Base-by-base conservation (phyloP, 2,888 invertebrate species). In the Tholera decimalis region DNA sequence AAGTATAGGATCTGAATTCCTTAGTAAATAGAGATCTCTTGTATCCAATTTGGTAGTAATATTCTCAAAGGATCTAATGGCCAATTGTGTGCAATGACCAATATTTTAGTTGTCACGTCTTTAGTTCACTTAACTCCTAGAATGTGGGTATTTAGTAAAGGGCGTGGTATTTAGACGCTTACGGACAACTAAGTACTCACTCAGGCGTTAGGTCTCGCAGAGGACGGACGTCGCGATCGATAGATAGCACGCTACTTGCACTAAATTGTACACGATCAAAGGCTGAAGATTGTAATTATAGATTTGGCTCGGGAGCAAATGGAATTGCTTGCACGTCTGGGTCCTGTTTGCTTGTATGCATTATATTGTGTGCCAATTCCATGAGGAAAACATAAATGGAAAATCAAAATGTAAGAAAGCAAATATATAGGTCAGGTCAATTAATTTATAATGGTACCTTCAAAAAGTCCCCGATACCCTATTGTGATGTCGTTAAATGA, bases 141-240 rank as follows among this genome's bases (percentile, higher is more conserved):
- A 85, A 80, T 84, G 86, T 56, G 88, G 90, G 88, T 90, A 89
- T 87, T 84, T 72, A 49, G 67, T 70, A 84, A 88, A 88, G 85
- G 86, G 83, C 82, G 83, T 80, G 87, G 79, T 84, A 85, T 88
- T 87, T 82, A 86, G 82, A 83, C 73, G 79, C 83, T 70, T 63
- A 71, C 85, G 82, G 81, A 35, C 69, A 62, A 72, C 44, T 80
- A 80, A 73, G 82, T 72, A 82, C 82, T 87, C 85, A 89, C 70
- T 90, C 85, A 79, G 80, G 85, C 84, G 85, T 76, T 77, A 65
- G 72, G 61, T 68, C 71, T 80, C 71, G 76, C 51, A 58, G 72
- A 79, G 83, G 79, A 82, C 73, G 75, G 79, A 81, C 85, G 83
- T 79, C 47, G 46, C 55, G 65, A 80, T 85, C 83, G 80, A 85